These are phyloP conservation scores for Gallirallus australis DNA, from an alignment of 2,797 vertebrate genomes.

Conservation along the genomic window DNA sequence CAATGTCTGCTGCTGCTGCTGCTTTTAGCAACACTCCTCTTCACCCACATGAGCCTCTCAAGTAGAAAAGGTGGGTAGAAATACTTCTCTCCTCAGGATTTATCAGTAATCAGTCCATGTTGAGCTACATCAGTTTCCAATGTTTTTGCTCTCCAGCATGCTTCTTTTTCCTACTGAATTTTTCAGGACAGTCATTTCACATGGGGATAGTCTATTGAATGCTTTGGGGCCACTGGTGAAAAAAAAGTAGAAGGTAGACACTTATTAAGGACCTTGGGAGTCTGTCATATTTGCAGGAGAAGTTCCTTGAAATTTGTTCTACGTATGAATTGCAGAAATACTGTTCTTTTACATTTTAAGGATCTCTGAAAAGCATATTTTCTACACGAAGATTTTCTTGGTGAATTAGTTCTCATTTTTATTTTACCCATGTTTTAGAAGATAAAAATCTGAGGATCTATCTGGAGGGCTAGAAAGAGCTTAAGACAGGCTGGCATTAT, in stretches of 20 bases:
- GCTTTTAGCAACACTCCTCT: neutral
- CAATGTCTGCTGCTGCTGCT: neutral
- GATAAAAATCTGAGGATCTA: neutral
- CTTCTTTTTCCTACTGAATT: neutral
- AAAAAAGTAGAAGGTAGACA: neutral
- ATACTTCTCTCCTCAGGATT: neutral
- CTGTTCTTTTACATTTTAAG: neutral
- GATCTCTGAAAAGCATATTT: neutral
- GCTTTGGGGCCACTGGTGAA: neutral
- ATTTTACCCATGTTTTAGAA: neutral
- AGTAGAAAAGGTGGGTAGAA: neutral
- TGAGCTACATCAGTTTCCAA: neutral
- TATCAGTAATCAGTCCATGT: neutral
- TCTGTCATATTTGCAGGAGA: neutral
- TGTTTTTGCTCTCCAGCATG: accelerated
- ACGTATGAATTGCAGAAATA: neutral
- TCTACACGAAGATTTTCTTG: neutral
- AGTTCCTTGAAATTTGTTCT: neutral
- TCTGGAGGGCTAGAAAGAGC: neutral
- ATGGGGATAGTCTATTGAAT: neutral
- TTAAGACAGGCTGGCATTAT: neutral
- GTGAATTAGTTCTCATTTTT: neutral
- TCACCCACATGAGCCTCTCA: neutral
- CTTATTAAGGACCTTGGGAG: neutral
- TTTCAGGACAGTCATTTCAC: neutral